These are phyloP conservation scores for Pholis gunnellus DNA, from an alignment of 2,113 vertebrate species.

Conservation along the genomic window DNA sequence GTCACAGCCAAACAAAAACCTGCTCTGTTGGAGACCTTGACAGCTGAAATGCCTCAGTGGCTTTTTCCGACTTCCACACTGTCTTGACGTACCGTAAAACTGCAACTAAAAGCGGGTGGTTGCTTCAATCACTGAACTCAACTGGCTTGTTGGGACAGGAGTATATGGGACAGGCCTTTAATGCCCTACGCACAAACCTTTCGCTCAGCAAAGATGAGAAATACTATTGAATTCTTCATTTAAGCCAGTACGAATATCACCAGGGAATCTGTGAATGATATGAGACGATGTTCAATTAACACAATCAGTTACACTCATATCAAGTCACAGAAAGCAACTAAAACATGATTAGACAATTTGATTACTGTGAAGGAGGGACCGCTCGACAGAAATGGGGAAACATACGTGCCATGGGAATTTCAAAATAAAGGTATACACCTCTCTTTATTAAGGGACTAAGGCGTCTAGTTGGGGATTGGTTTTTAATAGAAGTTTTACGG, in stretches of 20 bases:
- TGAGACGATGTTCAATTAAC: not conserved
- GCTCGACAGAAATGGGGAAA: no score
- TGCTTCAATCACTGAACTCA: not conserved
- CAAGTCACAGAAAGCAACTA: no score
- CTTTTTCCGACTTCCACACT: constrained; percentile 7
- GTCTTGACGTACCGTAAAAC: not conserved
- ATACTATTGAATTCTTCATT: no score
- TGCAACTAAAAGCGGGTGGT: not conserved
- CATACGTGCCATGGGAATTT: not conserved
- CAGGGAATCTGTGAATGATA: not conserved
- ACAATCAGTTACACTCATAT: not conserved
- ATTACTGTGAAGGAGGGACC: no score
- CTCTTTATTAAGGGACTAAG: not conserved
- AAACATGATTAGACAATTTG: no score
- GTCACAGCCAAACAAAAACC: constrained; percentile 40
- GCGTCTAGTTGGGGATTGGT: not conserved
- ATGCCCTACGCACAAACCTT: no score
- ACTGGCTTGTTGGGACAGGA: not conserved
- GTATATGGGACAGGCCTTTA: not conserved
- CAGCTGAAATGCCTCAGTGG: constrained; percentile 37
- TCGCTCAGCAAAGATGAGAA: no score
- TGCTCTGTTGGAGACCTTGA: constrained; percentile 30
- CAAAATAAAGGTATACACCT: not conserved
- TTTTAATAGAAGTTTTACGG: no score
- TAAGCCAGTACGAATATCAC: no score